phyloP scores from a whole-genome alignment of 2,797 vertebrate genomes.

The Etheostoma perlongum region DNA sequence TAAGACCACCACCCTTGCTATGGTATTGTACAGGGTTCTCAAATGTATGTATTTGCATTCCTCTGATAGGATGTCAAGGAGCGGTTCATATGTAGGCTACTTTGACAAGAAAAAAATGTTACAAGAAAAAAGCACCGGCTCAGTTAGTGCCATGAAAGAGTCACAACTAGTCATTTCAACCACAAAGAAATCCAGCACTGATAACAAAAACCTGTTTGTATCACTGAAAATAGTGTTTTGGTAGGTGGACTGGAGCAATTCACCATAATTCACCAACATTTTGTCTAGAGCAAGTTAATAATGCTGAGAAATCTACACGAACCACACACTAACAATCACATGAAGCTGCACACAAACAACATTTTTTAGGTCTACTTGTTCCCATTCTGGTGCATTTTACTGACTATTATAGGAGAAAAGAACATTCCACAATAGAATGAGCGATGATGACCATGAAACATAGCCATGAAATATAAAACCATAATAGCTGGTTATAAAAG shows the following conservation, averaged over 20 bases:
- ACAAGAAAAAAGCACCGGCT: too few relatives aligned
- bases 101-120: neutral
- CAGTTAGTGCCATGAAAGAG: neutral
- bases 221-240: neutral
- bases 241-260: neutral
- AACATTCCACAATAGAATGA: neutral
- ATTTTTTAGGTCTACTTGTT: slow-evolving; percentile 1
- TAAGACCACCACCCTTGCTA: neutral
- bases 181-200: too few relatives aligned
- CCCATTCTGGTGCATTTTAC: neutral
- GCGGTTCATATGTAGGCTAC: neutral
- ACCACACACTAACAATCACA: neutral
- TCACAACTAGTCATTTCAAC: too few relatives aligned
- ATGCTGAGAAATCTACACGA: slow-evolving; percentile 7
- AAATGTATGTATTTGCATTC: neutral
- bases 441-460: neutral
- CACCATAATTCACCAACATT: neutral
- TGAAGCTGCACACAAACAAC: neutral
- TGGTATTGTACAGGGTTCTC: neutral
- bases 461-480: neutral
- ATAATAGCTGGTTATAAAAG: slow-evolving; percentile 28
- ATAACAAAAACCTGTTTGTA: neutral
- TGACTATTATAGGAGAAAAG: slow-evolving; percentile 5
- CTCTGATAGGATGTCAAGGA: neutral
- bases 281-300: slow-evolving; percentile 16